phyloP scores from a whole-genome alignment of 2,113 vertebrate genomes.

The Egretta garzetta region DNA sequence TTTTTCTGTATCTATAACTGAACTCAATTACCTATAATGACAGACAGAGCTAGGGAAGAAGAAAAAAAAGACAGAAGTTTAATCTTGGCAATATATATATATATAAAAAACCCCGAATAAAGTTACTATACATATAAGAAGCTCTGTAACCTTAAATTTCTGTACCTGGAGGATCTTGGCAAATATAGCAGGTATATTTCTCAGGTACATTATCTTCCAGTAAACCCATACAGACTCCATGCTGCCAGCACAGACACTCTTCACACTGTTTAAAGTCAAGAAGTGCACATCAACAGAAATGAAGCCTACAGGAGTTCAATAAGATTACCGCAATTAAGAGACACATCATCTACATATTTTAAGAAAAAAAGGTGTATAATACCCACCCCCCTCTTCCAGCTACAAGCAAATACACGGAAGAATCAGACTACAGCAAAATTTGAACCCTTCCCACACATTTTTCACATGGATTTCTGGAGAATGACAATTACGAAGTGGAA shows the following conservation, averaged over 20 bases:
- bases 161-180: constrained; percentile 92
- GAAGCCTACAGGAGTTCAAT: not conserved
- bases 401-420: not conserved
- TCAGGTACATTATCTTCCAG: constrained; percentile 94
- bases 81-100: not conserved
- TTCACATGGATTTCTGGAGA: not conserved
- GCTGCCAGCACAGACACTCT: constrained; percentile 97
- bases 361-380: not conserved
- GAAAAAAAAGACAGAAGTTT: not conserved
- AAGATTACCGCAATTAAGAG: not conserved
- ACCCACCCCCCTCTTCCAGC: not conserved
- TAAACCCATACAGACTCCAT: constrained; percentile 96
- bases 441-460: not conserved
- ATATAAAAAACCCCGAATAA: not conserved
- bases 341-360: not conserved
- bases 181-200: constrained; percentile 93
- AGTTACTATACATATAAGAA: constrained; percentile 8
- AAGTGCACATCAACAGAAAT: constrained; percentile 6
- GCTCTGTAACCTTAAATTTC: constrained; percentile 45
- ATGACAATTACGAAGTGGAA: not conserved
- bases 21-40: not conserved
- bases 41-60: not conserved
- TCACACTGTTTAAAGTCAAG: constrained; percentile 84
- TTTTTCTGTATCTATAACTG: not conserved
- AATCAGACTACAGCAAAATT: not conserved